A percentile compares a stretch with the other conserved stretches of the same genome.
These are phyloP conservation scores for Scleropages formosus DNA, from an alignment of 2,797 vertebrate species.

Conservation along the genomic window DNA sequence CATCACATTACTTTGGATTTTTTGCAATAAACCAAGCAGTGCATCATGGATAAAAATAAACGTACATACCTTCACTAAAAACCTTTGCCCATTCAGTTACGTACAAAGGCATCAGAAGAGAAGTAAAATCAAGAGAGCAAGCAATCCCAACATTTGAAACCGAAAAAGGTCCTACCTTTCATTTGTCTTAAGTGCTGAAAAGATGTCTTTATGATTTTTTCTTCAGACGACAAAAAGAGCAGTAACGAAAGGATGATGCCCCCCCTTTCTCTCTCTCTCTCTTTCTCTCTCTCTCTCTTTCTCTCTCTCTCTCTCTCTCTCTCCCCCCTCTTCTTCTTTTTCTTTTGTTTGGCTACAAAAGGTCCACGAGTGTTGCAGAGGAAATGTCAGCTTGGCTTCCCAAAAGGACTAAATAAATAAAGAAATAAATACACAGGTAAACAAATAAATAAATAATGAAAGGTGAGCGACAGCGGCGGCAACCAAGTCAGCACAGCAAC, in stretches of 20 bases:
- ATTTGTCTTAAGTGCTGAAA: slow-evolving; percentile 56
- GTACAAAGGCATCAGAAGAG: slow-evolving; percentile 15
- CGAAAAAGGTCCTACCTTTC: slow-evolving; percentile 71
- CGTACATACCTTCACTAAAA: not conserved
- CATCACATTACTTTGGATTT: not conserved
- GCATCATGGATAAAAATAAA: not conserved
- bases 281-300: not conserved
- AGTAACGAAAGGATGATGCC: slow-evolving; percentile 33
- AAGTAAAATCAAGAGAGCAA: slow-evolving; percentile 38
- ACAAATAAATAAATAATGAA: slow-evolving; percentile 47
- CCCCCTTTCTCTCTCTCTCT: not conserved
- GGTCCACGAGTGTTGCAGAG: slow-evolving; percentile 52
- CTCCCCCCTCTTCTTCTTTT: slow-evolving; percentile 26
- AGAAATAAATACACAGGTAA: slow-evolving; percentile 3
- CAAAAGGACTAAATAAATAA: slow-evolving; percentile 40
- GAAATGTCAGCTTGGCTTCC: slow-evolving; percentile 53
- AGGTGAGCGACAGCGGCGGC: slow-evolving; percentile 45
- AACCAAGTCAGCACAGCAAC: slow-evolving; percentile 63
- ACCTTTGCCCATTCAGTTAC: not conserved
- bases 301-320: slow-evolving; percentile 35
- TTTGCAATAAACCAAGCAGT: not conserved
- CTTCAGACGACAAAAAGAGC: slow-evolving; percentile 9
- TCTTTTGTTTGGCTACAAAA: slow-evolving; percentile 25
- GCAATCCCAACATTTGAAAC: slow-evolving; percentile 26
- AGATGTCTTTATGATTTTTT: slow-evolving; percentile 30